Evolutionary conservation across 2,113 vertebrate species (phyloP), one percentile per base, ranked within the genome.

Genomic region (Puffinus mauretanicus): DNA sequence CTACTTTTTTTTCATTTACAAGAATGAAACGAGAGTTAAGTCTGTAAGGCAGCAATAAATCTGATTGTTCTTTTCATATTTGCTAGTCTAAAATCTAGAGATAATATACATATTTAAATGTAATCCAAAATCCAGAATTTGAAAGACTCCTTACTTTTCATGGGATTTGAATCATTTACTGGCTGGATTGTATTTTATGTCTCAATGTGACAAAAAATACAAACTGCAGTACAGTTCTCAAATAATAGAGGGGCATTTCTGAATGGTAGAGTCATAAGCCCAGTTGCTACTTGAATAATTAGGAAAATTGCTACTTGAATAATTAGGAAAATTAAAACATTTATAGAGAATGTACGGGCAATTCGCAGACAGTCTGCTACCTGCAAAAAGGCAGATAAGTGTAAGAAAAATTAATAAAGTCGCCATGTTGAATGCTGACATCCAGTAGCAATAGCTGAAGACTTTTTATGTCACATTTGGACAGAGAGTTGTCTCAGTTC

Each of bases 381-480:
- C 66, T 95, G 84, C 57, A 96, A 61, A 67, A 85, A 77, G 70
- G 86, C 54, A 86, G 92, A 76, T 72, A 90, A 93, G 32, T 47
- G 46, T 66, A 82, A 80, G 21, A 90, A 82, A 60, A 86, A 88
- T 58, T 78, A 72, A 61, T 57, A 29, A 76, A 85, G 51, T 80
- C 58, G 30, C 36, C 10, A 4, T 10, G 8, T 22, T 64, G 34
- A 82, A 82, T 49, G 30, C 52, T 66, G 62, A 42, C 3, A 0
- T 62, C 27, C 49, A 71, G n/a, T 8, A 82, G 60, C 34, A 88
- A 27, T n/a, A 82, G 6, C 16, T 65, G 70, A 69, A 72, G 49
- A 42, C 29, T 26, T 93, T 85, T 72, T 29, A 15, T 52, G 64
- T 38, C 54, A 26, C 4, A 4, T 80, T 93, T 70, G 38, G 44